These are phyloP conservation scores for Cabera pusaria DNA, from an alignment of 2,888 invertebrate species.

Conservation along the genomic window DNA sequence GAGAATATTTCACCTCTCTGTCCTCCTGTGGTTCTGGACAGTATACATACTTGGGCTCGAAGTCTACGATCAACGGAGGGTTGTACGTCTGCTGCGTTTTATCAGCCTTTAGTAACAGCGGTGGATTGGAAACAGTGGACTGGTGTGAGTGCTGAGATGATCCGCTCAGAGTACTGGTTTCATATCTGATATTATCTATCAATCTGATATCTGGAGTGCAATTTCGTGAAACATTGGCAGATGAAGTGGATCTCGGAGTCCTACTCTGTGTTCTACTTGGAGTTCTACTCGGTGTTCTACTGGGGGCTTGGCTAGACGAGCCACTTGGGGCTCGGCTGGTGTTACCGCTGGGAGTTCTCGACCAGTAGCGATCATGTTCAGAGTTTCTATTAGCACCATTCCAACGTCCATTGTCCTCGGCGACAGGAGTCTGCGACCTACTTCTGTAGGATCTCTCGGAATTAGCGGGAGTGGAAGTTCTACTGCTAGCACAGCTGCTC, in stretches of 20 bases:
- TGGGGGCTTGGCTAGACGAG: constrained; percentile 45
- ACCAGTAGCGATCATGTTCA: constrained; percentile 72
- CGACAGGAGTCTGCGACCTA: constrained; percentile 64
- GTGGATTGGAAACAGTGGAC: constrained; percentile 46
- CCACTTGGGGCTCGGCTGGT: constrained; percentile 41
- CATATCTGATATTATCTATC: constrained; percentile 58
- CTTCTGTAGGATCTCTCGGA: constrained; percentile 72
- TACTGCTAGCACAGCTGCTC: constrained; percentile 59
- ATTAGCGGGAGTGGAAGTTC: constrained; percentile 66
- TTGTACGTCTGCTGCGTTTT: constrained; percentile 61
- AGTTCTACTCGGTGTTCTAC: constrained; percentile 64
- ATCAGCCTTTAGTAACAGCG: constrained; percentile 59
- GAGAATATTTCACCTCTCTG: constrained; percentile 70
- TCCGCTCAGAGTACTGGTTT: constrained; percentile 41
- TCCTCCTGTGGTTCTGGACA: constrained; percentile 68
- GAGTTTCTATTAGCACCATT: constrained; percentile 49
- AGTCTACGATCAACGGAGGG: constrained; percentile 49
- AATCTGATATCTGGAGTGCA: constrained; percentile 62
- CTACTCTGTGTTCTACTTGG: constrained; percentile 67
- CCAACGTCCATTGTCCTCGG: constrained; percentile 64
- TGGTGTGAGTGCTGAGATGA: constrained; percentile 30
- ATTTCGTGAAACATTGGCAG: constrained; percentile 53
- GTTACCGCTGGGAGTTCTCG: constrained; percentile 63
- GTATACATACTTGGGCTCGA: constrained; percentile 61
- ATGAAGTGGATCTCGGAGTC: constrained; percentile 52